Percentiles rank a stretch among this genome's conserved stretches.
Conservation (phyloP, 2,113 vertebrate genomes). For the Tragelaphus buxtoni region DNA sequence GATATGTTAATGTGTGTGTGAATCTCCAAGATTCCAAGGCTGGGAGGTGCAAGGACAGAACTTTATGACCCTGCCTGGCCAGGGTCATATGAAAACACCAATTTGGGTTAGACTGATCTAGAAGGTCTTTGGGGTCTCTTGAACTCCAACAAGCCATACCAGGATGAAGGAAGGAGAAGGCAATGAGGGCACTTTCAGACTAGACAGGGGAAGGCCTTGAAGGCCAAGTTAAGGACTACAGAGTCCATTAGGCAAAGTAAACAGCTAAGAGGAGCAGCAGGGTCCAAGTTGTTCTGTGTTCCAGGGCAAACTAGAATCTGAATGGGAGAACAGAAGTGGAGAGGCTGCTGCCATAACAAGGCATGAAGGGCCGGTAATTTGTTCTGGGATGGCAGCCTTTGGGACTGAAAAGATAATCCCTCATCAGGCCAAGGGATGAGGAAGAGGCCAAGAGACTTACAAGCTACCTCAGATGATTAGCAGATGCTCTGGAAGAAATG, state of each 20-base stretch:
- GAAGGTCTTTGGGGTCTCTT: neutral
- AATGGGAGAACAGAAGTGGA: neutral
- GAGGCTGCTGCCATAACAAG: neutral
- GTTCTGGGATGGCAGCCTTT: neutral
- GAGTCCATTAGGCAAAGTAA: neutral
- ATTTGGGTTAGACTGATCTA: neutral
- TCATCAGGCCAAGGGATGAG: neutral
- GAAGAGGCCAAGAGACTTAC: neutral
- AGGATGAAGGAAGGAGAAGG: neutral
- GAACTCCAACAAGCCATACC: neutral
- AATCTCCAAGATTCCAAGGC: neutral
- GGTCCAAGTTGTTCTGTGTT: neutral
- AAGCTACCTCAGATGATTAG: neutral
- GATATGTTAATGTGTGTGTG: neutral
- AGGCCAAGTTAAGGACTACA: neutral
- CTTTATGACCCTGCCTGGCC: neutral
- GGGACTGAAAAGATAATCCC: neutral
- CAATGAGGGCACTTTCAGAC: neutral
- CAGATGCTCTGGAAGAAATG: neutral
- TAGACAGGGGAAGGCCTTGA: neutral
- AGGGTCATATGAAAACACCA: neutral
- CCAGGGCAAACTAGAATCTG: neutral
- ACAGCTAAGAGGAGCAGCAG: neutral
- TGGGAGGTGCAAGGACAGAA: neutral
- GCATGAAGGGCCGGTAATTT: neutral